A percentile compares a stretch with the other conserved stretches of the same genome.
These are phyloP conservation scores for Chaitophorus viminalis DNA, from an alignment of 2,888 invertebrate species.

Conservation along the genomic window DNA sequence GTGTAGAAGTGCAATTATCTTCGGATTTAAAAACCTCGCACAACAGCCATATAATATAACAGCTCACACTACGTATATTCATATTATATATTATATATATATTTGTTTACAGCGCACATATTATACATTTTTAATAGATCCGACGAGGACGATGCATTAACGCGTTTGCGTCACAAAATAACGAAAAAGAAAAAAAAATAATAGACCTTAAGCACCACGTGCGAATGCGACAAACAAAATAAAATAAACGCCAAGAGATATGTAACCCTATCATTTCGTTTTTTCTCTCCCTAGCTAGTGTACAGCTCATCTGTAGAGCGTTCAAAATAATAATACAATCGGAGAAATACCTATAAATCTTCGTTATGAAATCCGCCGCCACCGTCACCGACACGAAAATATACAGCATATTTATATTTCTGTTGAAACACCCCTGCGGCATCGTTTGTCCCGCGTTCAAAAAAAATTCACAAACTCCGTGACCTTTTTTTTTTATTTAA, in stretches of 20 bases:
- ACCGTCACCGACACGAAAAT: neutral
- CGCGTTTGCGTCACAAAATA: too few relatives aligned
- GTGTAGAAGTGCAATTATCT: slow-evolving; percentile 39
- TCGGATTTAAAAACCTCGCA: neutral
- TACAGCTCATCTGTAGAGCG: neutral
- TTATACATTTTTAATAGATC: too few relatives aligned
- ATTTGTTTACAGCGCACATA: too few relatives aligned
- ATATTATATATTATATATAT: too few relatives aligned
- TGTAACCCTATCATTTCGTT: neutral
- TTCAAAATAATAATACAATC: neutral
- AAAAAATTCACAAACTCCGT: too few relatives aligned
- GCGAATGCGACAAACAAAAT: neutral
- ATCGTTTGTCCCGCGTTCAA: neutral
- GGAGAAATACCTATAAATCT: neutral
- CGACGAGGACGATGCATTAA: too few relatives aligned
- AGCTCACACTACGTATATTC: neutral
- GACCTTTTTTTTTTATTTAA: too few relatives aligned
- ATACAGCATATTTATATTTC: neutral
- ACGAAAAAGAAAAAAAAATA: too few relatives aligned
- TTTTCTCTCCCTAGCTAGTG: too few relatives aligned
- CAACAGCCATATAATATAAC: neutral
- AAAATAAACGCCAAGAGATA: neutral
- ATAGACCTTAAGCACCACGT: too few relatives aligned
- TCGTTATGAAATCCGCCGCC: neutral
- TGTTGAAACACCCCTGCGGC: neutral